Conservation (phyloP, 2,888 invertebrate genomes). For the Caenorhabditis doughertyi region DNA sequence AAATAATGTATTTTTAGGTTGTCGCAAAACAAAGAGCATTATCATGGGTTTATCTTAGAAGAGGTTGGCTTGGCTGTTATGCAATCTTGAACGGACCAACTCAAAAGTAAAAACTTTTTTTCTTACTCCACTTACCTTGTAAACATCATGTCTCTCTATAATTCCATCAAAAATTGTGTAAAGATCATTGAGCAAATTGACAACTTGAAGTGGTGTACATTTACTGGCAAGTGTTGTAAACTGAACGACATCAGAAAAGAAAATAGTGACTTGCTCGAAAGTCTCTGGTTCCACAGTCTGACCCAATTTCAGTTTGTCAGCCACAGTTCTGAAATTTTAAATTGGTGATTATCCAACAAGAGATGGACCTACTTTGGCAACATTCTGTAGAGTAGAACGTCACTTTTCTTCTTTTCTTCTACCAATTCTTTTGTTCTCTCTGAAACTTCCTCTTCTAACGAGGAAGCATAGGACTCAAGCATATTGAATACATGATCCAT, state of each 20-base stretch:
- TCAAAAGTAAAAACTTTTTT: no score
- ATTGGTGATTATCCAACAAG: background rate
- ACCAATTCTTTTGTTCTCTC: constrained; percentile 72
- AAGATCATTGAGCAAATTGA: constrained; percentile 79
- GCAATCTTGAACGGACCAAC: no score
- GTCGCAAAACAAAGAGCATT: no score
- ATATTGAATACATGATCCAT: constrained; percentile 80
- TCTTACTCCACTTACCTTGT: constrained; percentile 71
- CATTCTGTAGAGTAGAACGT: constrained; percentile 78
- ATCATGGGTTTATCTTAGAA: no score
- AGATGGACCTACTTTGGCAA: constrained; percentile 68
- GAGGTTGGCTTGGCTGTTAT: no score
- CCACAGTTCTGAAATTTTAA: constrained; percentile 72
- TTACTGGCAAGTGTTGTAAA: constrained; percentile 75
- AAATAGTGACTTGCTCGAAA: constrained; percentile 74
- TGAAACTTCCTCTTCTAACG: constrained; percentile 74
- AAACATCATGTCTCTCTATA: constrained; percentile 80
- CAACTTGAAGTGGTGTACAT: constrained; percentile 75
- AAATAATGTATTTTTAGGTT: no score
- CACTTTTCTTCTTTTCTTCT: constrained; percentile 80
- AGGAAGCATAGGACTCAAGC: constrained; percentile 75
- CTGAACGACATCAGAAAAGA: constrained; percentile 76
- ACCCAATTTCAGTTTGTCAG: constrained; percentile 77
- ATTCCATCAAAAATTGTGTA: constrained; percentile 80
- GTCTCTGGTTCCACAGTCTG: constrained; percentile 75